phyloP scores from a whole-genome alignment of 2,113 vertebrate species.

The Microtus ochrogaster region DNA sequence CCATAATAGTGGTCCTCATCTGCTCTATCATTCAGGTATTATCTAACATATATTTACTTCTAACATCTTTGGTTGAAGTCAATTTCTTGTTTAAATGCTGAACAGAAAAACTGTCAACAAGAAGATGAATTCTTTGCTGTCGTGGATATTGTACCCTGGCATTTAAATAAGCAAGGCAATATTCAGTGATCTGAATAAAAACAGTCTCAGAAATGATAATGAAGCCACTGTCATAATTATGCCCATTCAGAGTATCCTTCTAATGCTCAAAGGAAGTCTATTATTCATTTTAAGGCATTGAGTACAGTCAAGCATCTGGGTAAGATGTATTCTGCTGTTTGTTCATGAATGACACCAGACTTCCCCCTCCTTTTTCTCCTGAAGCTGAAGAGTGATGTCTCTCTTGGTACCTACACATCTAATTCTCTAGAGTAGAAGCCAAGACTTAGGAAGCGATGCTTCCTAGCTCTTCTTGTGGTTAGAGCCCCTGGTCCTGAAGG shows the following conservation, averaged over 20 bases:
- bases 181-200: neutral
- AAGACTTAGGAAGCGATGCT: neutral
- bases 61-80: neutral
- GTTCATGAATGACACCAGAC: neutral
- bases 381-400: neutral
- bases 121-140: conserved; percentile 13
- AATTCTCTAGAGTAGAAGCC: neutral
- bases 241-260: neutral
- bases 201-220: neutral
- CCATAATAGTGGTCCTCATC: neutral
- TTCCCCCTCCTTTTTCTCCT: neutral
- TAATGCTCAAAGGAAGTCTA: neutral
- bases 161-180: conserved; percentile 12
- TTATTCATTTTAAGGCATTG: neutral
- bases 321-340: neutral
- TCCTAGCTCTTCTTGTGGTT: neutral
- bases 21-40: neutral
- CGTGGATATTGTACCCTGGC: neutral
- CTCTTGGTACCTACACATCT: neutral
- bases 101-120: neutral
- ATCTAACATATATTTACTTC: conserved; percentile 41
- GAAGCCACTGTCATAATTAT: neutral
- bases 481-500: neutral
- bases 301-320: neutral
- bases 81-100: neutral